These are phyloP conservation scores for Pogonomyrmex barbatus DNA, from an alignment of 1,140 invertebrate species.

Conservation along the genomic window DNA sequence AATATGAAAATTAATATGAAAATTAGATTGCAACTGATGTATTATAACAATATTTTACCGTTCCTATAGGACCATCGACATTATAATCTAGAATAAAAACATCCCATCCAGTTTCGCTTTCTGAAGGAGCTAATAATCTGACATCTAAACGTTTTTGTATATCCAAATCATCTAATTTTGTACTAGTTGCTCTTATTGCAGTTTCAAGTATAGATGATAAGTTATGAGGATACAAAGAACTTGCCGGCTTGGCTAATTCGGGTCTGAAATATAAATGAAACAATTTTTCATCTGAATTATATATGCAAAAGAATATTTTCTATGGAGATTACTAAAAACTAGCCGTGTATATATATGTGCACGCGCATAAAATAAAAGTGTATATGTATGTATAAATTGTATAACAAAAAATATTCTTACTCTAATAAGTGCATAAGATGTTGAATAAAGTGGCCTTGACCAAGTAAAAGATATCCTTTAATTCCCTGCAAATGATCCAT, in stretches of 20 bases:
- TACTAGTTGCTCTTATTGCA: slow-evolving; percentile 97
- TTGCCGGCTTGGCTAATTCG: slow-evolving; percentile 96
- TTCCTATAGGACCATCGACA: slow-evolving; percentile 96
- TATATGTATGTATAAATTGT: neutral
- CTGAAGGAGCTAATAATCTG: slow-evolving; percentile 91
- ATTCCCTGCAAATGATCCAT: slow-evolving; percentile 96
- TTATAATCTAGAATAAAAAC: slow-evolving; percentile 97
- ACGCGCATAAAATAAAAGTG: too few species aligned
- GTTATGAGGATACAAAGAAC: slow-evolving; percentile 94
- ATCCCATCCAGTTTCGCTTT: slow-evolving; percentile 97
- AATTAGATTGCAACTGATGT: slow-evolving; percentile 4
- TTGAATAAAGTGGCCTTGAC: slow-evolving; percentile 98
- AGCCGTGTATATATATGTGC: too few species aligned
- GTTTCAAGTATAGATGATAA: slow-evolving; percentile 95
- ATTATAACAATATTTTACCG: slow-evolving; percentile 85
- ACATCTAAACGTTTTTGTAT: slow-evolving; percentile 95
- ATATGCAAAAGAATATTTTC: neutral
- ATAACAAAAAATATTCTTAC: slow-evolving; percentile 87
- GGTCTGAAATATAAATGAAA: slow-evolving; percentile 87
- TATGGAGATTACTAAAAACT: neutral
- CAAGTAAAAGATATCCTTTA: slow-evolving; percentile 95
- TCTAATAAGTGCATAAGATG: slow-evolving; percentile 96
- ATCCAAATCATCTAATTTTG: slow-evolving; percentile 96
- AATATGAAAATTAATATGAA: neutral
- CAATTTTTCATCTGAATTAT: neutral